A percentile compares a stretch with the other conserved stretches of the same genome.
These are phyloP conservation scores for Ictalurus furcatus DNA, from an alignment of 2,113 vertebrate genomes.

Conservation along the genomic window DNA sequence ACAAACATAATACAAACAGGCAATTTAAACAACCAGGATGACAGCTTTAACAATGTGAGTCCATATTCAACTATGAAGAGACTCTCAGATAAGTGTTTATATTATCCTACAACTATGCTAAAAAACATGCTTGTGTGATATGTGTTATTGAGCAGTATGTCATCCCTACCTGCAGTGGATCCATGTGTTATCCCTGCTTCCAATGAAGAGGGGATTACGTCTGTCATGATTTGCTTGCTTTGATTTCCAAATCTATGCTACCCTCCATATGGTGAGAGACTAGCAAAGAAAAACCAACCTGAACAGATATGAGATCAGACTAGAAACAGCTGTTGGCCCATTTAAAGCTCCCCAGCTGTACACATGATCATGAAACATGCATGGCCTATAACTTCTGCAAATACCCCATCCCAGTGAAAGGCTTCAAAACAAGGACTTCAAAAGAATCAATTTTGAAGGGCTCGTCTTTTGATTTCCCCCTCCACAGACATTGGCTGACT, in stretches of 20 bases:
- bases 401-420: slow-evolving; percentile 9
- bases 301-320: slow-evolving; percentile 12
- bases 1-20: slow-evolving; percentile 46
- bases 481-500: not conserved
- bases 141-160: not conserved
- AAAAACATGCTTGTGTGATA: slow-evolving; percentile 25
- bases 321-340: slow-evolving; percentile 8
- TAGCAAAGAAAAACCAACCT: slow-evolving; percentile 13
- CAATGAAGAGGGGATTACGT: not conserved
- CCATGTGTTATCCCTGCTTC: not conserved
- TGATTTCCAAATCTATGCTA: not conserved
- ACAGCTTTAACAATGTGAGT: slow-evolving; percentile 53
- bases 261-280: slow-evolving; percentile 16
- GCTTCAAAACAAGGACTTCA: slow-evolving; percentile 32
- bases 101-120: slow-evolving; percentile 30
- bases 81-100: slow-evolving; percentile 31
- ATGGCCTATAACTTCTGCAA: slow-evolving; percentile 24
- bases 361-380: not conserved
- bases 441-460: slow-evolving; percentile 17
- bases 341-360: slow-evolving; percentile 10
- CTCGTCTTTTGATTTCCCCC: slow-evolving; percentile 21
- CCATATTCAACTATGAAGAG: slow-evolving; percentile 40
- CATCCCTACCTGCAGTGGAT: not conserved
- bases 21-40: slow-evolving; percentile 50
- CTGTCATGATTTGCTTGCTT: not conserved